Percentiles rank a stretch among this genome's conserved stretches.
Evolutionary conservation across 2,797 vertebrate genomes (phyloP).

Genomic region (Lates japonicus): DNA sequence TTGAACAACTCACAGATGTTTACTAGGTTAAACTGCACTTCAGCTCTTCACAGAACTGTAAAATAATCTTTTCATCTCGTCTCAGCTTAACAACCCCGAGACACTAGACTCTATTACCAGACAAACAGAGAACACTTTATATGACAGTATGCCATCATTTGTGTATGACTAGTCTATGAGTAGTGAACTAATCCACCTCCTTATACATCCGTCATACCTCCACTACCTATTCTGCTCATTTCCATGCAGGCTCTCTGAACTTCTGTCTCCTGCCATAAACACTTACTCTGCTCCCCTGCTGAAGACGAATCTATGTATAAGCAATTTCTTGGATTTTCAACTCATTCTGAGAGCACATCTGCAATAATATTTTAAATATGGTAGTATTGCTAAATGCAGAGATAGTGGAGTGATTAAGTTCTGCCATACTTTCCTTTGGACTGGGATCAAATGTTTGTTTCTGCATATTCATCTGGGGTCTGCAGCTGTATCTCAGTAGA

Average conservation of each 20-base stretch:
- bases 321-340: conserved; percentile 22
- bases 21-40: conserved; percentile 3
- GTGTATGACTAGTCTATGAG: background rate
- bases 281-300: conserved; percentile 41
- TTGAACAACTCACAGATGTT: background rate
- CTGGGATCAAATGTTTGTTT: conserved; percentile 20
- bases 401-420: conserved; percentile 14
- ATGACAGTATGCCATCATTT: background rate
- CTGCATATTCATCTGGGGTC: background rate
- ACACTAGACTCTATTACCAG: conserved; percentile 44
- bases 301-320: conserved; percentile 25
- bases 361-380: conserved; percentile 20
- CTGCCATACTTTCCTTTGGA: background rate
- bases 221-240: conserved; percentile 8
- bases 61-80: conserved; percentile 60
- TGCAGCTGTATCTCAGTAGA: background rate
- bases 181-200: conserved; percentile 12
- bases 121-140: conserved; percentile 22
- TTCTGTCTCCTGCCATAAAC: conserved; percentile 28
- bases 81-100: conserved; percentile 32
- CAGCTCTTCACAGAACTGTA: conserved; percentile 58
- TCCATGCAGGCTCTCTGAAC: conserved; percentile 18
- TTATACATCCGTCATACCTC: background rate
- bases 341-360: conserved; percentile 22
- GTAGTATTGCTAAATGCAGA: conserved; percentile 8